Conservation (phyloP, 1,140 invertebrate genomes). For the Centruroides sculpturatus region DNA sequence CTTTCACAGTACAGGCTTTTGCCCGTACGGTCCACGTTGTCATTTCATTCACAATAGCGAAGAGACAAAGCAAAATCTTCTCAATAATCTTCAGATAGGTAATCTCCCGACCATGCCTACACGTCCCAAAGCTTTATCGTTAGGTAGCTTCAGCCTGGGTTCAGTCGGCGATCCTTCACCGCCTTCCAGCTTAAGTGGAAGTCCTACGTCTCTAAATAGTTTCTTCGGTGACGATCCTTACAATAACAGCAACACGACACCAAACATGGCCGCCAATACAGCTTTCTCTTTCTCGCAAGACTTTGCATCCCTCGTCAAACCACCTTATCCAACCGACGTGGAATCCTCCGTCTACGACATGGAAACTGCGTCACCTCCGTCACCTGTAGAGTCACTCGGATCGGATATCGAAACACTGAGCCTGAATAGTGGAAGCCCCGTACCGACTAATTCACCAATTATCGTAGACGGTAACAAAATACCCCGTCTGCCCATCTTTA, state of each 20-base stretch:
- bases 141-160: constrained; percentile 18
- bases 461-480: too few species aligned
- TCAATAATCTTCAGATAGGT: background rate
- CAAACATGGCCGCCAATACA: background rate
- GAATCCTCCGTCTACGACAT: too few species aligned
- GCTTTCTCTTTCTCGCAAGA: constrained; percentile 10
- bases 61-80: constrained; percentile 38
- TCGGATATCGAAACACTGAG: too few species aligned
- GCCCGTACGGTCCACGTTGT: constrained; percentile 93
- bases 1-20: constrained; percentile 93
- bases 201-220: constrained; percentile 47
- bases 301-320: background rate
- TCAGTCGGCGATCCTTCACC: constrained; percentile 25
- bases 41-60: constrained; percentile 98
- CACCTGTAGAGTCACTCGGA: too few species aligned
- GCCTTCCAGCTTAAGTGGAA: constrained; percentile 39
- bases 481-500: too few species aligned
- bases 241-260: background rate
- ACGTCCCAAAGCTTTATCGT: constrained; percentile 18
- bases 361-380: too few species aligned
- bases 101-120: too few species aligned
- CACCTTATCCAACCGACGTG: too few species aligned
- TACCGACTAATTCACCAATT: too few species aligned
- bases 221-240: constrained; percentile 13
- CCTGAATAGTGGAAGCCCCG: too few species aligned